phyloP scores from a whole-genome alignment of 2,797 vertebrate species.

The Melopsittacus undulatus region DNA sequence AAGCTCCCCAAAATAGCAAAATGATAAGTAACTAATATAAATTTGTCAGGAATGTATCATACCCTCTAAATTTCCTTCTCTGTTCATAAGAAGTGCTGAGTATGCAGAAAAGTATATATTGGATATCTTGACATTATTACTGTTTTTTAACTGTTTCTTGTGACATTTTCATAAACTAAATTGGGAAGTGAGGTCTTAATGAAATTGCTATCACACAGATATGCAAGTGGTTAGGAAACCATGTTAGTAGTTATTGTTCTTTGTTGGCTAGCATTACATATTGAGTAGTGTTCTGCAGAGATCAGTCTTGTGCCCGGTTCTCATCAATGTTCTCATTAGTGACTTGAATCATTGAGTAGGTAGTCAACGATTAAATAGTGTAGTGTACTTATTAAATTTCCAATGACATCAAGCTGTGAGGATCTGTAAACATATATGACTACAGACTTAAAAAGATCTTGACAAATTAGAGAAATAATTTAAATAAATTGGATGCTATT shows the following conservation, averaged over 20 bases:
- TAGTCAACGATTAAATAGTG: slow-evolving; percentile 66
- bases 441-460: slow-evolving; percentile 35
- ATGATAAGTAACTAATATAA: not conserved
- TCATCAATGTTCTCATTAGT: slow-evolving; percentile 62
- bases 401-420: slow-evolving; percentile 59
- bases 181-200: not conserved
- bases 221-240: not conserved
- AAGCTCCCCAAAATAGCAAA: not conserved
- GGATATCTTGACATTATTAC: not conserved
- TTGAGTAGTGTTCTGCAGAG: slow-evolving; percentile 24
- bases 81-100: not conserved
- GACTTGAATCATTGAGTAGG: slow-evolving; percentile 49
- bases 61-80: not conserved
- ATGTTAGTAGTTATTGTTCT: not conserved
- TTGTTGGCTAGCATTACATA: not conserved
- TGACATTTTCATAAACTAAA: not conserved
- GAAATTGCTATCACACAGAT: not conserved
- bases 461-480: slow-evolving; percentile 39
- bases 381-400: slow-evolving; percentile 59
- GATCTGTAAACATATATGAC: slow-evolving; percentile 49
- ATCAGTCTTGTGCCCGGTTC: slow-evolving; percentile 37
- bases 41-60: not conserved
- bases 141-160: not conserved
- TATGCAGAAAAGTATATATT: not conserved
- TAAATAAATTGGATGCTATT: slow-evolving; percentile 49